Base-by-base conservation (phyloP, 2,113 vertebrate species). In the Trinectes maculatus region DNA sequence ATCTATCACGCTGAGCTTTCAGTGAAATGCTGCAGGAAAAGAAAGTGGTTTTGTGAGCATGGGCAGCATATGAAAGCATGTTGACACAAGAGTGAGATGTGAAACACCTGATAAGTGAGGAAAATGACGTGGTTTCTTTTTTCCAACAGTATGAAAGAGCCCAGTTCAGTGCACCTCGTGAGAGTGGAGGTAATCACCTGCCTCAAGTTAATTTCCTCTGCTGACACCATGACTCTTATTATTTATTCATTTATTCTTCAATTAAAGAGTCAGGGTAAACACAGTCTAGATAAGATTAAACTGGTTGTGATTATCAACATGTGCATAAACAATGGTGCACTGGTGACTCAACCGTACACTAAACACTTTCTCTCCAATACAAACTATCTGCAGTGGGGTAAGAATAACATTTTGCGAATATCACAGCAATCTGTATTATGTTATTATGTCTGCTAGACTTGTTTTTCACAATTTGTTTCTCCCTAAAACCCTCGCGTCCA, bases 1-100 rank as follows among this genome's bases (percentile, higher is more conserved):
- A 85, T 64, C 4, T 66, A 77, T 79, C 79, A 59, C 18, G 28
- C 67, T 80, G 36, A 48, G 75, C 26, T 84, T 74, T 63, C 53
- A 68, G 51, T 64, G 48, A 67, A 77, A 51, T 53, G 84, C 71
- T 55, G 70, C 37, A 53, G 63, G 46, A 62, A 56, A 69, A 67
- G 34, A 62, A 82, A 74, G 80, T 61, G 52, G 54, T 74, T 80
- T 63, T 60, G 57, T 53, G 65, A 56, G 36, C 57, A 51, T 9
- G 28, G 61, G 29, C 40, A 51, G 79, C 72, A 82, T 83, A 33
- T 71, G 46, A 74, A 85, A 64, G 76, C 51, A 67, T 26, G 26
- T 56, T 55, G 46, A 74, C 51, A 71, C 48, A 36, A 60, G 54
- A 59, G 55, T 33, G 22, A 74, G 53, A 74, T 74, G 15, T 58